phyloP scores from a whole-genome alignment of 2,113 vertebrate species.

The Suricata suricatta region DNA sequence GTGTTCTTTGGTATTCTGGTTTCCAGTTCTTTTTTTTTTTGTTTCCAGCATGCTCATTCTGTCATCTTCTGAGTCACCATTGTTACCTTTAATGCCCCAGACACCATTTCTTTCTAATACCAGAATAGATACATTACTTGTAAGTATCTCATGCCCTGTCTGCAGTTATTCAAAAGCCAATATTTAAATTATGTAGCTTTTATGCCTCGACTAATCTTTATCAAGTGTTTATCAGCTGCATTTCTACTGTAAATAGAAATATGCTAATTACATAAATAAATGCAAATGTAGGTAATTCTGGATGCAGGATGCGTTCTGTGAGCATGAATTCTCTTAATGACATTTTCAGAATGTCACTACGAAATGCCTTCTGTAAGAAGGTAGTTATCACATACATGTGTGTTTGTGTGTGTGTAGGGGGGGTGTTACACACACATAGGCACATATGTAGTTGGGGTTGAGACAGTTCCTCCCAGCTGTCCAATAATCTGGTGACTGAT shows the following conservation, averaged over 20 bases:
- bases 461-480: not conserved
- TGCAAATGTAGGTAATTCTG: not conserved
- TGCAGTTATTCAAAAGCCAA: slow-evolving; percentile 1
- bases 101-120: not conserved
- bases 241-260: slow-evolving; percentile 20
- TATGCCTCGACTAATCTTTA: not conserved
- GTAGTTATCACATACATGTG: not conserved
- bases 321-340: not conserved
- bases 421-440: not conserved
- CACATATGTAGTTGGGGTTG: not conserved
- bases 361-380: not conserved
- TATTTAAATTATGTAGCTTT: not conserved
- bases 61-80: not conserved
- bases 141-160: not conserved
- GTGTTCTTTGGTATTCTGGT: not conserved
- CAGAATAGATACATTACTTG: not conserved
- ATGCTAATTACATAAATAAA: not conserved
- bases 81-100: not conserved
- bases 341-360: slow-evolving; percentile 1
- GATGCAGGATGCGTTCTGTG: not conserved
- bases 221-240: not conserved
- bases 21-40: not conserved
- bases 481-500: not conserved
- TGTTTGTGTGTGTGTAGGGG: not conserved
- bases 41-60: not conserved